Percentiles rank a stretch among this genome's conserved stretches.
Evolutionary conservation across 2,797 vertebrate species (phyloP).

Genomic region (Limnodromus scolopaceus): DNA sequence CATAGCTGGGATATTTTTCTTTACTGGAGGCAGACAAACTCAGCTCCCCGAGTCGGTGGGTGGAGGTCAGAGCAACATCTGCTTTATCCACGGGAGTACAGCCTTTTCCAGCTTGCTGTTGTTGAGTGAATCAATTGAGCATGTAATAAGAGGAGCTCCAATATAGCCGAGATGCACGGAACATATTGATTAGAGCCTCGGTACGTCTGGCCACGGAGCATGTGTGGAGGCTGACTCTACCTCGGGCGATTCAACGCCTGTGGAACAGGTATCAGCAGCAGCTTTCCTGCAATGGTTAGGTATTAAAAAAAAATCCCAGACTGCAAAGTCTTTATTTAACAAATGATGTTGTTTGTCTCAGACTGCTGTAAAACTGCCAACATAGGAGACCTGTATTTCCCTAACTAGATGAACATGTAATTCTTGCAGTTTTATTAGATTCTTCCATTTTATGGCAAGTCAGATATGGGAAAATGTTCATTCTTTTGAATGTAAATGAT

Average conservation of each 20-base stretch:
- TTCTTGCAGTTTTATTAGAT: background rate
- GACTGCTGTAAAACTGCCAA: background rate
- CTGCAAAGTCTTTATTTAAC: background rate
- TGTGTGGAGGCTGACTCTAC: background rate
- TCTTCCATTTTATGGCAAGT: background rate
- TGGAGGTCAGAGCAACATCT: slow-evolving; percentile 64
- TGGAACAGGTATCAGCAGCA: background rate
- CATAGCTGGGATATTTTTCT: background rate
- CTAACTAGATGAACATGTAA: background rate
- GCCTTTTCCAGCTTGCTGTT: slow-evolving; percentile 9
- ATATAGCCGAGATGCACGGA: slow-evolving; percentile 9
- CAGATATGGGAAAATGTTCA: background rate
- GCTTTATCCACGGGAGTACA: slow-evolving; percentile 1
- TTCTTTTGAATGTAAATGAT: background rate
- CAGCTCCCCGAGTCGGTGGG: background rate
- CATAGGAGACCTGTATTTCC: background rate
- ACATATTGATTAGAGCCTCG: slow-evolving; percentile 39
- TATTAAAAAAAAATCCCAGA: background rate
- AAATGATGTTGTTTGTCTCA: background rate
- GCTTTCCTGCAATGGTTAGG: background rate
- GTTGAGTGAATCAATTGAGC: slow-evolving; percentile 46
- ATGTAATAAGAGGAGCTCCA: slow-evolving; percentile 38
- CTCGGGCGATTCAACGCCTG: background rate
- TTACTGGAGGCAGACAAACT: background rate
- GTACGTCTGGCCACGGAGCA: background rate